Evolutionary conservation across 2,113 vertebrate genomes (phyloP).

Genomic region (Chaetops frenatus): DNA sequence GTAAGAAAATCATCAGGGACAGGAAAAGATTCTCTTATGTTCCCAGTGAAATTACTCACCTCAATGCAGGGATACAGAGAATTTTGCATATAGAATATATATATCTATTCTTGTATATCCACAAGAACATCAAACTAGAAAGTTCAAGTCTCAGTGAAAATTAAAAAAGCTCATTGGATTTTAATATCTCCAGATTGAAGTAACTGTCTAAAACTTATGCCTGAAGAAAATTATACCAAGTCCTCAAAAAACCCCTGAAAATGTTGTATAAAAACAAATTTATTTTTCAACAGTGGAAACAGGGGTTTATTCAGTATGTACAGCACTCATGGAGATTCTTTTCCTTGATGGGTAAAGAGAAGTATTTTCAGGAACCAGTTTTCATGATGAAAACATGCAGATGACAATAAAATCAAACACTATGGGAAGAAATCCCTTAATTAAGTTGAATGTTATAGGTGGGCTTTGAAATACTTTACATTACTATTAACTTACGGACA

Average conservation of each 20-base stretch:
- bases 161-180: background rate
- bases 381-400: background rate
- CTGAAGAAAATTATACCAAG: background rate
- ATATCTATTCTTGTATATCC: background rate
- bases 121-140: background rate
- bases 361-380: background rate
- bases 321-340: background rate
- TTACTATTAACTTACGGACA: background rate
- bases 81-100: background rate
- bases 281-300: background rate
- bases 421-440: background rate
- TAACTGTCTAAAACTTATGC: background rate
- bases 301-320: background rate
- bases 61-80: background rate
- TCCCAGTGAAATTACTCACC: background rate
- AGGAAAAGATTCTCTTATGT: background rate
- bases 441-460: background rate
- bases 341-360: background rate
- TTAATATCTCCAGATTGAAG: background rate
- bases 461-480: background rate
- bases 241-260: background rate
- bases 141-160: background rate
- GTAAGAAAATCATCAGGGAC: fast-evolving
- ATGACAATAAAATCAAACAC: background rate
- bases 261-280: slow-evolving; percentile 40